Evolutionary conservation across 2,113 vertebrate genomes (phyloP).

Genomic region (Oxyruncus cristatus): DNA sequence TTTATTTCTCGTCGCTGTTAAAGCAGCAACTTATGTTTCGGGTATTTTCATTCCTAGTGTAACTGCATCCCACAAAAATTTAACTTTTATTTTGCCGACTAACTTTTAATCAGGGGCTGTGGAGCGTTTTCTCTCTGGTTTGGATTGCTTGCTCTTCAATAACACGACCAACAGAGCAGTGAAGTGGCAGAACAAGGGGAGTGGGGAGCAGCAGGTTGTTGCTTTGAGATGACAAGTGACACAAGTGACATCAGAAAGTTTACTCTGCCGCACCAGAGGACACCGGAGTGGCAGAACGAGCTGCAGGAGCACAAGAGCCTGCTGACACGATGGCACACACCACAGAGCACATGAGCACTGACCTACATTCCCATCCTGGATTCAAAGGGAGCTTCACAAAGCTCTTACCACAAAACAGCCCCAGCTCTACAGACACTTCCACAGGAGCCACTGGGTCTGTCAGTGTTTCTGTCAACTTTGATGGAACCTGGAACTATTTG

Average conservation of each 20-base stretch:
- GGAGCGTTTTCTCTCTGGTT: background rate
- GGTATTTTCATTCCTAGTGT: background rate
- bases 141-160: background rate
- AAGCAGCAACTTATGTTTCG: background rate
- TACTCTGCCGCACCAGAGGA: background rate
- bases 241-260: background rate
- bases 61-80: background rate
- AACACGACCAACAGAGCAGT: background rate
- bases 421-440: background rate
- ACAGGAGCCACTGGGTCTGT: background rate
- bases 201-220: background rate
- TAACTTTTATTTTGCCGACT: background rate
- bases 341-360: background rate
- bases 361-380: background rate
- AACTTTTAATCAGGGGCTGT: background rate
- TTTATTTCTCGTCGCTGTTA: background rate
- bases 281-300: background rate
- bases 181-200: background rate
- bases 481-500: background rate
- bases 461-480: background rate
- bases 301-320: background rate
- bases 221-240: background rate
- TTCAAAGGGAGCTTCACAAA: background rate
- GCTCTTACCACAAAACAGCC: background rate
- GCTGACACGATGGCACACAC: background rate